Evolutionary conservation across 2,797 vertebrate species (phyloP).

Genomic region (Halcyon badia): DNA sequence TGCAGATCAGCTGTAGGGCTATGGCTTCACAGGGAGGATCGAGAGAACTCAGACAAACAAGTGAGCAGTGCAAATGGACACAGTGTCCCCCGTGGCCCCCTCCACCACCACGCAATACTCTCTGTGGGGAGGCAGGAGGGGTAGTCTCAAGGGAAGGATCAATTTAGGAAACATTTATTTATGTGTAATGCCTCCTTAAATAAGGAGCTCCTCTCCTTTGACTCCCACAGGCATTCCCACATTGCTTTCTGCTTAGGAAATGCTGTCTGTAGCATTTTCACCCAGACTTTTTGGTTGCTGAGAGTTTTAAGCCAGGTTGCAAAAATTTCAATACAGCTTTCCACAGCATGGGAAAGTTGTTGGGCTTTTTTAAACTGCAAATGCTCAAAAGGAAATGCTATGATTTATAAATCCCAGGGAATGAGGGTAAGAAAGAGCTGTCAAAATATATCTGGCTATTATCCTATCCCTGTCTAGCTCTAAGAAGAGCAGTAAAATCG

Average conservation of each 20-base stretch:
- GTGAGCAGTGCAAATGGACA: accelerated
- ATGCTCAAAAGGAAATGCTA: background rate
- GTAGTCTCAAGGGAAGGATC: background rate
- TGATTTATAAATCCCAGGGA: background rate
- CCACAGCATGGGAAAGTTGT: background rate
- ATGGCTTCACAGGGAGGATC: accelerated
- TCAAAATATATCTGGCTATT: background rate
- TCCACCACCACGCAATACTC: background rate
- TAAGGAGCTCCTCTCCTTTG: background rate
- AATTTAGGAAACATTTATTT: background rate
- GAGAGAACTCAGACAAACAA: background rate
- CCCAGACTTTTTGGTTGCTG: accelerated
- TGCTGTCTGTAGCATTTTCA: background rate
- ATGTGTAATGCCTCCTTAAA: background rate
- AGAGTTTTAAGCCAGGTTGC: background rate
- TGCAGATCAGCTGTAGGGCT: background rate
- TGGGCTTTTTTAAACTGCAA: background rate
- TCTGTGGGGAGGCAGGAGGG: background rate
- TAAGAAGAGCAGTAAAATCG: background rate
- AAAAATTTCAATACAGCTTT: background rate
- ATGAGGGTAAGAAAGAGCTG: background rate
- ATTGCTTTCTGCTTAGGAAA: background rate
- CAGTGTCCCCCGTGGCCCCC: accelerated
- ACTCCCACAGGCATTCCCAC: background rate
- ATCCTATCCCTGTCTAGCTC: background rate